phyloP scores from a whole-genome alignment of 2,888 invertebrate genomes.

The Agrypnus murinus region DNA sequence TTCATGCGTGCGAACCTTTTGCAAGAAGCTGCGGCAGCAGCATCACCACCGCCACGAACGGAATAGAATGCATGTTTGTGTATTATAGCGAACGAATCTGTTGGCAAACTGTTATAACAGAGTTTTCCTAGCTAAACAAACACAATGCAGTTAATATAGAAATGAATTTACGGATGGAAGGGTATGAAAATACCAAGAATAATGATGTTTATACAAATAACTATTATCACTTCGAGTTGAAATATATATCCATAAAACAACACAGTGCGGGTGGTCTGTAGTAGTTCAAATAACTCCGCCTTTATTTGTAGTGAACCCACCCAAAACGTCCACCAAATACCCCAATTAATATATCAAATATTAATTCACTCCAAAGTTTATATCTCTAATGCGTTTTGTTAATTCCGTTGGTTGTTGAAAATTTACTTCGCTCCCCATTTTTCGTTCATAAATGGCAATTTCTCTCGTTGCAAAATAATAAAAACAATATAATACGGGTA shows the following conservation, averaged over 20 bases:
- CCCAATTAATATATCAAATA: constrained; percentile 66
- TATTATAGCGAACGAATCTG: too few relatives aligned
- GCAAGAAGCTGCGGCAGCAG: too few relatives aligned
- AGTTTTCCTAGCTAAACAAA: too few relatives aligned
- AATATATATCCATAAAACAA: constrained; percentile 43
- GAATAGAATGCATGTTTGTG: too few relatives aligned
- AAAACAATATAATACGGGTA: constrained; percentile 40
- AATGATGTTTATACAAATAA: constrained; percentile 44
- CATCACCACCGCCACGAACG: too few relatives aligned
- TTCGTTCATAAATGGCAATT: constrained; percentile 26
- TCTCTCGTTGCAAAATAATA: constrained; percentile 33
- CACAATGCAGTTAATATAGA: too few relatives aligned
- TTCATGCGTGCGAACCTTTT: too few relatives aligned
- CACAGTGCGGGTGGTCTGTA: constrained; percentile 62
- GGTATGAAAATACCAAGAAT: constrained; percentile 31
- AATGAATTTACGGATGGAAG: neutral
- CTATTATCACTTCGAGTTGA: constrained; percentile 43
- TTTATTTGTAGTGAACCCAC: constrained; percentile 66
- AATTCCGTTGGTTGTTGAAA: constrained; percentile 41
- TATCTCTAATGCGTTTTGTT: constrained; percentile 45
- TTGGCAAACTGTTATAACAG: too few relatives aligned
- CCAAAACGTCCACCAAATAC: constrained; percentile 62
- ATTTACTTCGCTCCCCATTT: constrained; percentile 34
- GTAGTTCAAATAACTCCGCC: constrained; percentile 64
- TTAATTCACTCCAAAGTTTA: constrained; percentile 55